These are phyloP conservation scores for Phymorhynchus buccinoides DNA, from an alignment of 1,140 invertebrate genomes.

Conservation along the genomic window DNA sequence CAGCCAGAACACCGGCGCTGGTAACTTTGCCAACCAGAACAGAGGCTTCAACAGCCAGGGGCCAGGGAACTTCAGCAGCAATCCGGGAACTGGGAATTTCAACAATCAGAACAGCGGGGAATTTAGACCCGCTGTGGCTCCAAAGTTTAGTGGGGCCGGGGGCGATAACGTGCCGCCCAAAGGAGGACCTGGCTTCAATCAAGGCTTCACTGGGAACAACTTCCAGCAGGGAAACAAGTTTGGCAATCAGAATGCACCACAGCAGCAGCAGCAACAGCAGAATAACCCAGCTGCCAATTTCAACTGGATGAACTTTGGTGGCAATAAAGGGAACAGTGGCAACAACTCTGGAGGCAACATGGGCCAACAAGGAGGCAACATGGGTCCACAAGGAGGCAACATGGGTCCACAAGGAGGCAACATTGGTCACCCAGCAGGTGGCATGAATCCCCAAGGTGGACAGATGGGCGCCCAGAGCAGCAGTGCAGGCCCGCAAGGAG, in stretches of 20 bases:
- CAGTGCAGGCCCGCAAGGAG: neutral
- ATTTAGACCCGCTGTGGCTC: slow-evolving; percentile 25
- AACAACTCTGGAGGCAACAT: slow-evolving; percentile 15
- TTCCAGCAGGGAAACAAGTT: slow-evolving; percentile 13
- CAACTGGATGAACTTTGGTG: slow-evolving; percentile 25
- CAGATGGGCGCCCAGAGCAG: neutral
- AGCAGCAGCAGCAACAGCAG: slow-evolving; percentile 14
- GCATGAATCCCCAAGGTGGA: neutral
- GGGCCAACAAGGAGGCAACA: slow-evolving; percentile 11
- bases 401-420: neutral
- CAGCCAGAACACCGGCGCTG: neutral
- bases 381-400: slow-evolving; percentile 1
- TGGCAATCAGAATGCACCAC: neutral
- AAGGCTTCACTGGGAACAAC: slow-evolving; percentile 17
- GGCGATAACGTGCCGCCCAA: neutral
- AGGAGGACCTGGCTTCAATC: slow-evolving; percentile 4
- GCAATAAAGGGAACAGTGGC: slow-evolving; percentile 5
- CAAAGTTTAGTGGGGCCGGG: neutral
- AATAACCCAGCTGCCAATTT: neutral
- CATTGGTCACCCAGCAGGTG: neutral
- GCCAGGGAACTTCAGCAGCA: slow-evolving; percentile 5
- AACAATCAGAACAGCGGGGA: neutral
- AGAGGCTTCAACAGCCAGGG: neutral
- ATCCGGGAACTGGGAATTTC: neutral
- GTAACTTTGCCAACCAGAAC: slow-evolving; percentile 6